Base-by-base conservation (phyloP, 92 coral and sea anemone species). In the Plumapathes pennacea region DNA sequence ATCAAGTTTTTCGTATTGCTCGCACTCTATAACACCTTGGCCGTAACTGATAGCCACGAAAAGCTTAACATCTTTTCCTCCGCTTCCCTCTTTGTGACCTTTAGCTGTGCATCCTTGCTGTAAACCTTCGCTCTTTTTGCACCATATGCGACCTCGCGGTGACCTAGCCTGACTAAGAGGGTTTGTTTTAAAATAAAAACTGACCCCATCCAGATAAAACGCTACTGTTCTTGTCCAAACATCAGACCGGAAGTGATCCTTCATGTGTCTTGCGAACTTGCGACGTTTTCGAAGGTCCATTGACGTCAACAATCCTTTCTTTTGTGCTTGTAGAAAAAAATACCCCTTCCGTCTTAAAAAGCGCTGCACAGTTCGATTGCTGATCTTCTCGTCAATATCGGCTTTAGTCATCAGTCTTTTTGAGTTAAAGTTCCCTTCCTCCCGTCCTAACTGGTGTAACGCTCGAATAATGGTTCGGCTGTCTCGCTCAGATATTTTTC, bases 11-110 rank as follows among this genome's bases (percentile, higher is more conserved):
- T 46, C 48, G 44, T 44, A 71, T 10, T 54, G 58, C 10, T 71
- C 48, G 28, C 53, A 62, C 2, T 40, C 54, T 0, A 72, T 54
- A 2, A 72, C 80, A n/a, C 72, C 72, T 17, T 43, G 28, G 19
- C 25, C 41, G 25, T 72, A 40, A 19, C 48, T 9, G 26, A 61
- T 72, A 29, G 72, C 71, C 10, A 62, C 80, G 36, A 72, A 47
- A 10, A 61, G 24, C 1, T 39, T 37, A 2, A 62, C 80, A 12
- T 40, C 39, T 39, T 50, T 72, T 12, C 80, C 72, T 0, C 80
- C 80, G 29, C 51, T 60, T 1, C 80, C 80, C 43, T 72, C 73
- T 32, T 72, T 64, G 27, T 60, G 38, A 32, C 80, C 80, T 34
- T 72, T 72, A 0, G 73, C 72, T 21, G 72, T 61, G 38, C 80